Conservation (phyloP, 2,113 vertebrate genomes). For the Cromileptes altivelis region DNA sequence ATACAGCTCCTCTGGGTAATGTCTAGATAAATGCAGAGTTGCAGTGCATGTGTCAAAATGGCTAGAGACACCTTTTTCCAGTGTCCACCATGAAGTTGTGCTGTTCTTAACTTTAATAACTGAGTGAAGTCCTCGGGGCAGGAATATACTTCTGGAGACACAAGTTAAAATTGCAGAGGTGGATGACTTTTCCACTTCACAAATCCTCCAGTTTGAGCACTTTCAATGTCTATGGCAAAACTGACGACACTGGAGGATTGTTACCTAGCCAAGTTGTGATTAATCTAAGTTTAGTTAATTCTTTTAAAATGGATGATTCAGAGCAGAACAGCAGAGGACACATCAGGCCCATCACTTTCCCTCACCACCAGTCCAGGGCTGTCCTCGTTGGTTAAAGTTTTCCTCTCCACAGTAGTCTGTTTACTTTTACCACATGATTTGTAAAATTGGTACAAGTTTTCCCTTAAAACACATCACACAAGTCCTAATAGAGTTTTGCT, state of each 20-base stretch:
- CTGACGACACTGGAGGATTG: not conserved
- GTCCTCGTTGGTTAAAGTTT: slow-evolving; percentile 6
- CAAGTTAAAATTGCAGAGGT: no score
- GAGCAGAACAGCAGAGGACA: slow-evolving; percentile 7
- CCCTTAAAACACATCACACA: not conserved
- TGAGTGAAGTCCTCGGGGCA: not conserved
- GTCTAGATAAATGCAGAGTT: no score
- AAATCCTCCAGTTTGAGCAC: not conserved
- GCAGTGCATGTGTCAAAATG: no score
- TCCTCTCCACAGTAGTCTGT: slow-evolving; percentile 1
- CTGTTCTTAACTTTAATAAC: not conserved
- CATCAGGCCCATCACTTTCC: not conserved
- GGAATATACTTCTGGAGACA: not conserved
- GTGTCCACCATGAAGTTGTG: not conserved
- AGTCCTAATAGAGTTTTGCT: not conserved
- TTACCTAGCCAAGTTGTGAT: not conserved
- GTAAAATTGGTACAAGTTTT: slow-evolving; percentile 1
- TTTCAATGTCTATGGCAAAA: slow-evolving; percentile 1
- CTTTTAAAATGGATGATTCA: slow-evolving; percentile 17
- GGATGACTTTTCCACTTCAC: not conserved
- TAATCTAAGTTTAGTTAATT: not conserved
- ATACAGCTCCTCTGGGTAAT: no score
- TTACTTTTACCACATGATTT: slow-evolving; percentile 13
- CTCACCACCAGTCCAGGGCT: not conserved
- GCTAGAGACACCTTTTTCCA: not conserved